Percentiles rank a stretch among this genome's conserved stretches.
phyloP scores from a whole-genome alignment of 2,113 vertebrate genomes.

The Balaenoptera acutorostrata region DNA sequence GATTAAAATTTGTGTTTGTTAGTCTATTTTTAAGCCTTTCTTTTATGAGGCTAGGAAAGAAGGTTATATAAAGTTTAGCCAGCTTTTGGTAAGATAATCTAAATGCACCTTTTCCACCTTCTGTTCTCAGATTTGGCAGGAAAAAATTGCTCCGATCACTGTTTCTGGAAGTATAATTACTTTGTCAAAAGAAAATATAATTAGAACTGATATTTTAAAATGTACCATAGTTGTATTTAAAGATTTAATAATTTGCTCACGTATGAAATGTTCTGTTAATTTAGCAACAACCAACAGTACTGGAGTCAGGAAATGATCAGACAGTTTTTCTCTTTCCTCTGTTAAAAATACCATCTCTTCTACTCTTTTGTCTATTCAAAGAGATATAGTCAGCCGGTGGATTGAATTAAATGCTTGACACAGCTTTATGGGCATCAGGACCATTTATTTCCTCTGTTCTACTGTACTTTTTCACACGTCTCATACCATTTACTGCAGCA shows the following conservation, averaged over 20 bases:
- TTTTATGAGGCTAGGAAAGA: slow-evolving; percentile 56
- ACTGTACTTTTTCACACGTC: neutral
- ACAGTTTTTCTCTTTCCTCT: slow-evolving; percentile 65
- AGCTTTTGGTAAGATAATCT: slow-evolving; percentile 79
- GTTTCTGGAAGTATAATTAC: slow-evolving; percentile 82
- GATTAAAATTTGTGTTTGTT: slow-evolving; percentile 76
- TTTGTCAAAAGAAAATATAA: slow-evolving; percentile 85
- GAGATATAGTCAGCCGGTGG: neutral
- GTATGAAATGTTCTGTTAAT: slow-evolving; percentile 79
- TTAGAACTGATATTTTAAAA: slow-evolving; percentile 84
- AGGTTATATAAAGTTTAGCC: slow-evolving; percentile 74
- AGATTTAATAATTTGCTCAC: slow-evolving; percentile 80
- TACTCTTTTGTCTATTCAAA: slow-evolving; percentile 59
- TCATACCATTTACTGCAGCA: neutral
- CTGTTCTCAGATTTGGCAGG: slow-evolving; percentile 81
- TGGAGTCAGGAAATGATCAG: slow-evolving; percentile 72
- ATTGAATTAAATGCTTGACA: slow-evolving; percentile 54
- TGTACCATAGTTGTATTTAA: slow-evolving; percentile 79
- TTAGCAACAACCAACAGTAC: slow-evolving; percentile 76
- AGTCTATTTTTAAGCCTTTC: slow-evolving; percentile 79
- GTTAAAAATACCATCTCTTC: slow-evolving; percentile 69
- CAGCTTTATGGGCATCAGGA: slow-evolving; percentile 6
- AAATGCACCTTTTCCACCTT: slow-evolving; percentile 82
- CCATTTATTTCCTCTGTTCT: slow-evolving; percentile 13
- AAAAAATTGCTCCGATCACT: slow-evolving; percentile 79